A percentile compares a stretch with the other conserved stretches of the same genome.
phyloP scores from a whole-genome alignment of 2,797 vertebrate genomes.

The Syngnathus acus region DNA sequence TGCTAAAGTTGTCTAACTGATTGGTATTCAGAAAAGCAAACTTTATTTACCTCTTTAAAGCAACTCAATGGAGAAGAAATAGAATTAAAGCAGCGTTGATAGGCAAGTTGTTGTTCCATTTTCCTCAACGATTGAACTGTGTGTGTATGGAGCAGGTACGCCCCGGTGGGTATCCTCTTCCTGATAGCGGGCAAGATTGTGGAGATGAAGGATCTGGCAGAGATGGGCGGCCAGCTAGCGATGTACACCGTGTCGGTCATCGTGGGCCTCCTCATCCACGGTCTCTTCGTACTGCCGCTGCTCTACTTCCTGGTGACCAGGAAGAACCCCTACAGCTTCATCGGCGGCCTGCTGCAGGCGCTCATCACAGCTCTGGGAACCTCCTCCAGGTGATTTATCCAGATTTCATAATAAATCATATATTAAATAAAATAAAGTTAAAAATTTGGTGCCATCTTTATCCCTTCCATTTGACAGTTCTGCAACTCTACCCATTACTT shows the following conservation, averaged over 20 bases:
- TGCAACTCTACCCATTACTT: constrained; percentile 93
- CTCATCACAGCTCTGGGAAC: constrained; percentile 93
- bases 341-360: constrained; percentile 88
- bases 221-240: constrained; percentile 88
- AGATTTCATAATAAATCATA: not conserved
- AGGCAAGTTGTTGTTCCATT: not conserved
- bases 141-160: constrained; percentile 72
- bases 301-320: constrained; percentile 87
- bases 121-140: not conserved
- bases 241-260: constrained; percentile 92
- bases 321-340: constrained; percentile 86
- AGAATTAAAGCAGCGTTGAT: too few relatives aligned
- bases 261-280: constrained; percentile 86
- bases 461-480: constrained; percentile 66
- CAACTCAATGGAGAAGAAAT: too few relatives aligned
- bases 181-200: constrained; percentile 91
- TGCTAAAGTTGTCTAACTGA: too few relatives aligned
- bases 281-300: constrained; percentile 82
- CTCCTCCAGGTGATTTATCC: constrained; percentile 83
- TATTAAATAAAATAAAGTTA: not conserved
- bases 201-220: constrained; percentile 89
- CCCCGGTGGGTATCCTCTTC: constrained; percentile 91
- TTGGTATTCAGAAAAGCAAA: too few relatives aligned
- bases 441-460: not conserved
- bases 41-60: too few relatives aligned